A percentile compares a stretch with the other conserved stretches of the same genome.
Evolutionary conservation across 2,797 vertebrate species (phyloP).

Genomic region (Arvicola amphibius): DNA sequence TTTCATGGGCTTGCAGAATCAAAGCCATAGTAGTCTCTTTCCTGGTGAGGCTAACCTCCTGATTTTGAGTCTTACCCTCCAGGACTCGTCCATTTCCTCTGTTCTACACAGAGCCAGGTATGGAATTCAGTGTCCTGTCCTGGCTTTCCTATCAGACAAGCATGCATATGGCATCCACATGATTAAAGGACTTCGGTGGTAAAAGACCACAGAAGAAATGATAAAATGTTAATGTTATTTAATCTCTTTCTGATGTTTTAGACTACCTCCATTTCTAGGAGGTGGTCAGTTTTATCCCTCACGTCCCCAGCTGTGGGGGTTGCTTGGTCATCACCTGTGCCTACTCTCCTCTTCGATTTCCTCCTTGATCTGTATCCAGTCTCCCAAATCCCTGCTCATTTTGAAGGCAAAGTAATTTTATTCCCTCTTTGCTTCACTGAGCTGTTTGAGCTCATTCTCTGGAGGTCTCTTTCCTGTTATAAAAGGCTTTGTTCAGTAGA

Average conservation of each 20-base stretch:
- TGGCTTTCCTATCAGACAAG: neutral
- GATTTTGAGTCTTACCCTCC: neutral
- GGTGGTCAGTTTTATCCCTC: neutral
- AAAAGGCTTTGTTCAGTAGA: slow-evolving; percentile 23
- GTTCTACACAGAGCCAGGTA: neutral
- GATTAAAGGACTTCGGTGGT: neutral
- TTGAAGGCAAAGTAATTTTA: neutral
- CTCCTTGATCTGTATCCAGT: neutral
- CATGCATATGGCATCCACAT: neutral
- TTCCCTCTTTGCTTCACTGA: neutral
- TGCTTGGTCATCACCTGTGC: neutral
- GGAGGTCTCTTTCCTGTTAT: neutral
- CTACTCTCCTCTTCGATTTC: neutral
- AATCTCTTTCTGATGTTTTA: neutral
- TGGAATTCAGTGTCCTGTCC: neutral
- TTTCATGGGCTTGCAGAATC: neutral
- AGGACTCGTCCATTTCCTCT: neutral
- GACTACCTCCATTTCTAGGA: neutral
- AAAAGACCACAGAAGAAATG: neutral
- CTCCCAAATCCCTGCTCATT: neutral
- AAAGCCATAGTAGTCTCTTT: neutral
- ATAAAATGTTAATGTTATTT: neutral
- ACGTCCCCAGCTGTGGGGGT: neutral
- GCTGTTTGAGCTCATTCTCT: neutral
- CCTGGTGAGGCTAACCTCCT: neutral